Conservation (phyloP, 2,888 invertebrate species). For the Allophyes oxyacanthae region DNA sequence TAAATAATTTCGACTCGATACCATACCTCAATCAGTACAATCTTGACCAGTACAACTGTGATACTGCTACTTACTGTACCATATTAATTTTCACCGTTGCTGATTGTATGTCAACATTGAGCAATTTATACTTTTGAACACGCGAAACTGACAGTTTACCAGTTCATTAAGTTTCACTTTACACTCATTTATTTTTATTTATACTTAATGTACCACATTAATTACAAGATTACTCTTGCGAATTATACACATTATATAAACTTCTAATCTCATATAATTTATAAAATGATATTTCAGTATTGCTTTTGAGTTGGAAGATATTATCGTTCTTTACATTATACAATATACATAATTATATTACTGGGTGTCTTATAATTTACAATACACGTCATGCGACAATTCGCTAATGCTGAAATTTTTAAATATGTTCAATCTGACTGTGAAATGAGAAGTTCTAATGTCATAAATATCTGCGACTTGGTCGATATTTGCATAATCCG, state of each 20-base stretch:
- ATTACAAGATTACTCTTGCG: conserved; percentile 44
- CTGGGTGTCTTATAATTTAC: conserved; percentile 28
- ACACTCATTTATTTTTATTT: conserved; percentile 18
- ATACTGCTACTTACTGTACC: conserved; percentile 2
- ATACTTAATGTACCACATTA: conserved; percentile 50
- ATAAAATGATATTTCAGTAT: conserved; percentile 80
- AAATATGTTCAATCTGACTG: conserved; percentile 52
- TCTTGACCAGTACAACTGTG: neutral
- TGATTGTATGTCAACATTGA: conserved; percentile 36
- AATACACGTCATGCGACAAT: conserved; percentile 8
- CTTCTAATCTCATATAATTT: conserved; percentile 64
- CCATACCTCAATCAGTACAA: neutral
- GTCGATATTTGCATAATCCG: conserved; percentile 7
- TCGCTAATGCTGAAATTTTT: conserved; percentile 17
- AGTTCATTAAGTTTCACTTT: conserved; percentile 17
- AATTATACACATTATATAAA: conserved; percentile 54
- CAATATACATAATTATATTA: conserved; percentile 50
- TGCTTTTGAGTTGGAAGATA: conserved; percentile 80
- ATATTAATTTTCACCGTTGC: conserved; percentile 9
- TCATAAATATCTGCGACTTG: conserved; percentile 29
- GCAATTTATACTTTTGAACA: conserved; percentile 50
- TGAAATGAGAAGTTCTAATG: conserved; percentile 60
- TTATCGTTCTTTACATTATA: conserved; percentile 59
- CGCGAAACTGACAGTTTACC: conserved; percentile 13
- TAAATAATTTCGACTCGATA: neutral